phyloP scores from a whole-genome alignment of 2,797 vertebrate species.

The Trachops cirrhosus region DNA sequence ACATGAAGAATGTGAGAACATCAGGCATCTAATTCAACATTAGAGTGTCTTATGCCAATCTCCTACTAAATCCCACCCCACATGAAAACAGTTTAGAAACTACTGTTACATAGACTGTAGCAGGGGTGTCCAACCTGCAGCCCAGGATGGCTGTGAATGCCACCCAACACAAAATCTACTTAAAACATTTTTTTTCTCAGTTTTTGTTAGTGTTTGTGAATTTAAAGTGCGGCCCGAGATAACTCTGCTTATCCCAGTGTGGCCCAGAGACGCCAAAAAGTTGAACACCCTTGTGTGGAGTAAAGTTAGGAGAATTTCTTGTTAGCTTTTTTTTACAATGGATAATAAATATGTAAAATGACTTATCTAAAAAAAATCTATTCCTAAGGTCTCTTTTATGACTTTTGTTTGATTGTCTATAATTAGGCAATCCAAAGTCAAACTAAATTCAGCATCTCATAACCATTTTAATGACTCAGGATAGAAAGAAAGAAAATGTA shows the following conservation, averaged over 20 bases:
- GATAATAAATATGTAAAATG: constrained; percentile 33
- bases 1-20: background rate
- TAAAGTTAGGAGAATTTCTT: background rate
- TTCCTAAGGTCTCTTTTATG: constrained; percentile 34
- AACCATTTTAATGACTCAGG: constrained; percentile 53
- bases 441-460: constrained; percentile 47
- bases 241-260: too few species aligned
- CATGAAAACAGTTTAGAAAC: background rate
- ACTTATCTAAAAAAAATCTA: background rate
- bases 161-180: too few species aligned
- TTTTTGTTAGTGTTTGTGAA: too few species aligned
- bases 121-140: too few species aligned
- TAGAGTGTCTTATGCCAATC: background rate
- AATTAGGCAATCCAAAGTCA: constrained; percentile 47
- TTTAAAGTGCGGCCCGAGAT: too few species aligned
- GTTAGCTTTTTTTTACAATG: background rate
- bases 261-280: too few species aligned
- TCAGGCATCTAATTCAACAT: background rate
- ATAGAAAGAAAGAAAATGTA: constrained; percentile 50
- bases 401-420: constrained; percentile 56
- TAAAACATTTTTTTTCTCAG: too few species aligned
- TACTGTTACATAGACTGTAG: background rate
- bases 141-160: too few species aligned
- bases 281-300: background rate
- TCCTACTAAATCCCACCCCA: background rate